Evolutionary conservation across 2,113 vertebrate species (phyloP).

Genomic region (Mugil cephalus): DNA sequence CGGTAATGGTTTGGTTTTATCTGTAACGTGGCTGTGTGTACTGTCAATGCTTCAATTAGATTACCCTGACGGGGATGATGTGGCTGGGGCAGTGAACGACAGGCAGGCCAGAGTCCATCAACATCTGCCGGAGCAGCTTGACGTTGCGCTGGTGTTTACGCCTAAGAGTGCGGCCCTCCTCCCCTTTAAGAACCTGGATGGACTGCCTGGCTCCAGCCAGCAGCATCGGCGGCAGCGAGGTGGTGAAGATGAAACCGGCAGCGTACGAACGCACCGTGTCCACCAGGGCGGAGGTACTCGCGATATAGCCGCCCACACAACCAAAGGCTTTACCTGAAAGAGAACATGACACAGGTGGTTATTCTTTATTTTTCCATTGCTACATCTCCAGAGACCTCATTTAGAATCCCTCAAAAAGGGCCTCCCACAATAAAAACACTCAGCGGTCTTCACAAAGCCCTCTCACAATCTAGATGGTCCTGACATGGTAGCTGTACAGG

Average conservation of each 20-base stretch:
- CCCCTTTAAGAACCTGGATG: constrained; percentile 88
- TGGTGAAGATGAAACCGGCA: constrained; percentile 97
- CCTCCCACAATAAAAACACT: background rate
- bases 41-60: background rate
- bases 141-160: constrained; percentile 96
- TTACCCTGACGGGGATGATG: constrained; percentile 96
- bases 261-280: constrained; percentile 96
- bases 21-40: background rate
- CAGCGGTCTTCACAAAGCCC: background rate
- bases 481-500: constrained; percentile 22
- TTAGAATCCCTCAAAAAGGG: background rate
- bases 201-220: constrained; percentile 92
- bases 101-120: constrained; percentile 95
- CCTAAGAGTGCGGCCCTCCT: constrained; percentile 88
- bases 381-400: background rate
- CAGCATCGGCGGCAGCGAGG: constrained; percentile 96
- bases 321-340: constrained; percentile 96
- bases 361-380: background rate
- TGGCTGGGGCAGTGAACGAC: constrained; percentile 97
- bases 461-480: background rate
- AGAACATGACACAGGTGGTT: background rate
- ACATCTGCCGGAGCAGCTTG: constrained; percentile 95
- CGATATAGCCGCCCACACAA: constrained; percentile 95
- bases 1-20: background rate
- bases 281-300: constrained; percentile 89